Conservation (phyloP, 2,797 vertebrate genomes). For the Urocyon cinereoargenteus region DNA sequence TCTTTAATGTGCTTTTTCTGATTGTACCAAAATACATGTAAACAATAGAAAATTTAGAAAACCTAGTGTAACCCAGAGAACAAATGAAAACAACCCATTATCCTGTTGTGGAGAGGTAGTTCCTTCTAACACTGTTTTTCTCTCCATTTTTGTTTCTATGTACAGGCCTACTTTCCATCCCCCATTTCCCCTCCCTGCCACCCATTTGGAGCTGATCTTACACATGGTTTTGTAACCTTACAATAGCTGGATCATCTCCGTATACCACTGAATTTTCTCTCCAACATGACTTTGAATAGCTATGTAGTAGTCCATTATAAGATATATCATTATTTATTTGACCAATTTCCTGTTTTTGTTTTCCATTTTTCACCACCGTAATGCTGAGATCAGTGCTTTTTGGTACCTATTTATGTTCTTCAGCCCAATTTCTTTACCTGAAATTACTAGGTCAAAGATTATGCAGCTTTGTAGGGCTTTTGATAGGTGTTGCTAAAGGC, state of each 20-base stretch:
- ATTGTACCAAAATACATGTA: neutral
- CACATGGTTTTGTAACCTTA: neutral
- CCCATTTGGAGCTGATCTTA: neutral
- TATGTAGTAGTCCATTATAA: neutral
- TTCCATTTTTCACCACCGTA: neutral
- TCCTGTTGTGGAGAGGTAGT: neutral
- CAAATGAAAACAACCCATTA: neutral
- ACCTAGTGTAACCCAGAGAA: neutral
- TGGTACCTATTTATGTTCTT: neutral
- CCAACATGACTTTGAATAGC: neutral
- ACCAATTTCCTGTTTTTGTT: neutral
- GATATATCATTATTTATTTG: constrained; percentile 32
- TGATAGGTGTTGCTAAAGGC: neutral
- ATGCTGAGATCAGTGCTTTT: neutral
- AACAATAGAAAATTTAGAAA: neutral
- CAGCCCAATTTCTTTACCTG: neutral
- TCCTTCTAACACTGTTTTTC: neutral
- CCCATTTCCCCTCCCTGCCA: too few species aligned
- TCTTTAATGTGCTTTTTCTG: neutral
- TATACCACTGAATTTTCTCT: neutral
- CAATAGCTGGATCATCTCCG: neutral
- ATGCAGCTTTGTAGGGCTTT: neutral
- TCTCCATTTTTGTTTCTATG: neutral
- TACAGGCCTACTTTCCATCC: neutral
- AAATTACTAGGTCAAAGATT: constrained; percentile 45